A percentile compares a stretch with the other conserved stretches of the same genome.
Conservation (phyloP, 1,140 invertebrate species). For the Colletes gigas region DNA sequence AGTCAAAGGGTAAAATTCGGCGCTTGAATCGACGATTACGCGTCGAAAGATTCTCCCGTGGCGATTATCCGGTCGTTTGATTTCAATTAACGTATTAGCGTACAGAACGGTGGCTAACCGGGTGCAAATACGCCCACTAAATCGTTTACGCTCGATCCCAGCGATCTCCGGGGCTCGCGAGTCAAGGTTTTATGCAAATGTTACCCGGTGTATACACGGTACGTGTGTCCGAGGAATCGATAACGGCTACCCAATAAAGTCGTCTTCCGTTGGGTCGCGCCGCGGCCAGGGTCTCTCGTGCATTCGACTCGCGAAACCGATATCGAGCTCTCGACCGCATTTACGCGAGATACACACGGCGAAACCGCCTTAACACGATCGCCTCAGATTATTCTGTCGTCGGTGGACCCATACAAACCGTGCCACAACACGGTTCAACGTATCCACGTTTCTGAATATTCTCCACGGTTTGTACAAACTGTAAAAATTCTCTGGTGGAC, state of each 20-base stretch:
- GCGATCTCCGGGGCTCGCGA: conserved; percentile 38
- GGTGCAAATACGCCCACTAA: conserved; percentile 56
- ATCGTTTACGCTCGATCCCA: conserved; percentile 48
- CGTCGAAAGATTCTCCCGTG: background rate
- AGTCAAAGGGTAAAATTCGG: background rate
- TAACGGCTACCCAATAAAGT: conserved; percentile 55
- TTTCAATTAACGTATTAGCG: conserved; percentile 53
- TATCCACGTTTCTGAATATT: too few relatives aligned
- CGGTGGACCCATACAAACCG: too few relatives aligned
- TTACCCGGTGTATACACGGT: background rate
- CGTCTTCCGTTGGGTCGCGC: conserved; percentile 29
- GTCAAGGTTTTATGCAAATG: conserved; percentile 65
- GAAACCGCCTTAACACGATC: too few relatives aligned
- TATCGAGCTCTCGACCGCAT: background rate
- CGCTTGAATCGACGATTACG: background rate
- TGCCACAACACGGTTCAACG: too few relatives aligned
- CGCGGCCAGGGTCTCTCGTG: conserved; percentile 1
- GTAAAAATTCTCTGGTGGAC: too few relatives aligned
- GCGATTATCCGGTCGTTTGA: conserved; percentile 41
- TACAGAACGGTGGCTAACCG: conserved; percentile 44
- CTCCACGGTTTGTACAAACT: too few relatives aligned
- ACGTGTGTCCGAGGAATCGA: conserved; percentile 43
- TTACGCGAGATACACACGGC: background rate
- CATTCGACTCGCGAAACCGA: conserved; percentile 6
- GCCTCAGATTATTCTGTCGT: too few relatives aligned